These are phyloP conservation scores for Diorhabda carinulata DNA, from an alignment of 1,140 invertebrate species.

Conservation along the genomic window DNA sequence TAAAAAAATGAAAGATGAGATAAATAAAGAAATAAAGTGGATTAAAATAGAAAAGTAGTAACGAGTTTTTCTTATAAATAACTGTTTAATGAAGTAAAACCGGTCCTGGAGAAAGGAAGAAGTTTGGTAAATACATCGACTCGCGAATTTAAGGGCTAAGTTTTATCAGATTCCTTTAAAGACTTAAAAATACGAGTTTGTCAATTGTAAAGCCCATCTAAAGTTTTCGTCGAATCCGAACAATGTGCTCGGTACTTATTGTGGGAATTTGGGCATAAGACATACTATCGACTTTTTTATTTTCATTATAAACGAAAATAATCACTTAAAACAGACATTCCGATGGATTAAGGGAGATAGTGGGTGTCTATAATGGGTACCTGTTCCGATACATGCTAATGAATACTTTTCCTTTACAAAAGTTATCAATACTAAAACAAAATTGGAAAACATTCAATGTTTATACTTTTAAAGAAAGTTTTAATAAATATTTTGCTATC, in stretches of 20 bases:
- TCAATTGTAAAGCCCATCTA: slow-evolving; percentile 25
- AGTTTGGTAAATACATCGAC: slow-evolving; percentile 29
- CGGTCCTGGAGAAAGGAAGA: neutral
- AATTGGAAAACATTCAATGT: no score
- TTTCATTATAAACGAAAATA: slow-evolving; percentile 10
- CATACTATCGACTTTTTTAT: slow-evolving; percentile 1
- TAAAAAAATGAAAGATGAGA: no score
- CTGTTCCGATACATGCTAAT: no score
- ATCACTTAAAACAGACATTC: slow-evolving; percentile 13
- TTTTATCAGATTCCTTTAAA: slow-evolving; percentile 35
- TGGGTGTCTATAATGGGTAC: neutral
- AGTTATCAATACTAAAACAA: no score
- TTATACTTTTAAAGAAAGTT: no score
- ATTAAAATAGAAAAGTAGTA: no score
- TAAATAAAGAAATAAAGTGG: no score
- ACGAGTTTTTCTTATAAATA: no score
- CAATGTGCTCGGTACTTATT: slow-evolving; percentile 7
- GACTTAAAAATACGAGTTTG: slow-evolving; percentile 29
- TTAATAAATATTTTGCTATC: no score
- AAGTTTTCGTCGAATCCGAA: slow-evolving; percentile 9
- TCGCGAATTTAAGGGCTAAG: slow-evolving; percentile 36
- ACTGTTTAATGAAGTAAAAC: no score
- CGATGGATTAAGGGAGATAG: neutral
- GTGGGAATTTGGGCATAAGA: slow-evolving; percentile 11
- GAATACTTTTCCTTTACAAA: no score